Conservation (phyloP, 2,113 vertebrate species). For the Cryptoleucopteryx plumbea region DNA sequence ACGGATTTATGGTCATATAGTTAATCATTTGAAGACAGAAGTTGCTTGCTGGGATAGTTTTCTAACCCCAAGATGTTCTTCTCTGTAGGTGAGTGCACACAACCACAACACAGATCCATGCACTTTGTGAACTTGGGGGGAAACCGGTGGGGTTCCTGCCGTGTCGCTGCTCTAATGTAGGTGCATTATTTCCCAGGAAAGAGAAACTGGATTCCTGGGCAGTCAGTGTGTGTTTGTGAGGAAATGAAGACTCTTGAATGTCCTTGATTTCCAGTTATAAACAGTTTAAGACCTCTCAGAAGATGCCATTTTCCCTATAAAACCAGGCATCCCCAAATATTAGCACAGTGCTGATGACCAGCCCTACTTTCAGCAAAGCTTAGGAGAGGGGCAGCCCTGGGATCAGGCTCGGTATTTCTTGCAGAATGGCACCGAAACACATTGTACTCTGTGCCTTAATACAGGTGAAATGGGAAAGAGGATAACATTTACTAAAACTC, state of each 20-base stretch:
- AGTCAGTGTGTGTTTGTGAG: background rate
- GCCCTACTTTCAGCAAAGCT: background rate
- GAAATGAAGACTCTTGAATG: background rate
- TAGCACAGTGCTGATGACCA: background rate
- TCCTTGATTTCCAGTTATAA: background rate
- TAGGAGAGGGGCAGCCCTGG: background rate
- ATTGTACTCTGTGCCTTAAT: background rate
- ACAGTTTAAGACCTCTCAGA: background rate
- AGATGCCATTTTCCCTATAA: background rate
- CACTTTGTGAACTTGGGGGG: background rate
- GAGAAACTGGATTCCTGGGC: background rate
- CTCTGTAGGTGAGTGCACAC: background rate
- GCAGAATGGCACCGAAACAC: background rate
- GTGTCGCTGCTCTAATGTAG: background rate
- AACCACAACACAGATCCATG: background rate
- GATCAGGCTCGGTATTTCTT: background rate
- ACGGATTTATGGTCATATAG: background rate
- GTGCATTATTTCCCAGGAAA: background rate
- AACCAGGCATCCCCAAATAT: background rate
- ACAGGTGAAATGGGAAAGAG: background rate
- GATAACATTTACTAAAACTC: background rate
- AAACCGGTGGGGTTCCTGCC: rapidly evolving
- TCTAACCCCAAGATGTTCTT: background rate
- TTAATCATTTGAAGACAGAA: background rate
- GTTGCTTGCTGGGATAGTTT: background rate